phyloP scores from a whole-genome alignment of 2,797 vertebrate species.

The Lemur catta region DNA sequence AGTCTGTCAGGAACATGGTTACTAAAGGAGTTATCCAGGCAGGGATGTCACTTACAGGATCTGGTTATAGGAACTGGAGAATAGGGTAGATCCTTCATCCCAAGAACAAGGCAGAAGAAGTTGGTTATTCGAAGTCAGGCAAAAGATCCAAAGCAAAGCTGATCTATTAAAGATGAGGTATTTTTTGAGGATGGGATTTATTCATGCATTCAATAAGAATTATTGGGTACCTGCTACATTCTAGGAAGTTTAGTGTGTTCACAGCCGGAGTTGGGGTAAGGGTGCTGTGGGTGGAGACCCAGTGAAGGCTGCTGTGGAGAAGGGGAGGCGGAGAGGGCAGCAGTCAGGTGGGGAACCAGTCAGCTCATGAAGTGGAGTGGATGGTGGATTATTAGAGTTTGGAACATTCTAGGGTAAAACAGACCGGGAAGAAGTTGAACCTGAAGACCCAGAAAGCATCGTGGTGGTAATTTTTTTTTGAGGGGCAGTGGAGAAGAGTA shows the following conservation, averaged over 20 bases:
- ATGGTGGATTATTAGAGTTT: not conserved
- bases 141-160: not conserved
- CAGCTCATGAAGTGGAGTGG: not conserved
- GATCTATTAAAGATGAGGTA: not conserved
- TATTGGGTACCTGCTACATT: not conserved
- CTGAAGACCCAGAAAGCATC: not conserved
- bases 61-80: not conserved
- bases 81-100: not conserved
- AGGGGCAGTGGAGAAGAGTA: not conserved
- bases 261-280: not conserved
- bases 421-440: not conserved
- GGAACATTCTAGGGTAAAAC: not conserved
- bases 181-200: not conserved
- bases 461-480: not conserved
- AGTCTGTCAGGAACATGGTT: not conserved
- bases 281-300: not conserved
- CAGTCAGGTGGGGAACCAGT: not conserved
- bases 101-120: not conserved
- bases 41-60: not conserved
- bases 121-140: not conserved
- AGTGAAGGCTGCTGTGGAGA: not conserved
- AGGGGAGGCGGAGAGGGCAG: not conserved
- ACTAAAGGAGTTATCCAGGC: not conserved
- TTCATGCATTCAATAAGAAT: not conserved
- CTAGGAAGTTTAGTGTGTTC: not conserved